Evolutionary conservation across 2,888 invertebrate species (phyloP).

Genomic region (Amblyjoppa fuscipennis): DNA sequence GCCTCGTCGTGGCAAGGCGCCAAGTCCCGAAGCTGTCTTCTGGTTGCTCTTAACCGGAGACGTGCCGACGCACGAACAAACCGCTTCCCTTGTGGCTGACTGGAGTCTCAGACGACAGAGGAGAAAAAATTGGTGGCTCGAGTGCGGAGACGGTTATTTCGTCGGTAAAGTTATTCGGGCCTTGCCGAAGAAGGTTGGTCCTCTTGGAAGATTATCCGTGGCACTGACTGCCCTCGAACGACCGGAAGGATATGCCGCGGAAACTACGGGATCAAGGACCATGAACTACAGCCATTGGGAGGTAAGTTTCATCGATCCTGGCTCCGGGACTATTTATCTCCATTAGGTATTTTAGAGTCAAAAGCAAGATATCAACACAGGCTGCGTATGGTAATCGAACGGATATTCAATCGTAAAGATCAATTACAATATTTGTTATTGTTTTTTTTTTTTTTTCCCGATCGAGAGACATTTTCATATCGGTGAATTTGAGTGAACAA

Average conservation of each 20-base stretch:
- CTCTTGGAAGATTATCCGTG: constrained; percentile 76
- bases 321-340: not conserved
- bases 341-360: not conserved
- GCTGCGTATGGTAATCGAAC: constrained; percentile 2
- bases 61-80: constrained; percentile 79
- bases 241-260: constrained; percentile 68
- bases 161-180: constrained; percentile 73
- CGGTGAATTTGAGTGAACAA: not conserved
- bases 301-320: constrained; percentile 69
- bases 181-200: constrained; percentile 75
- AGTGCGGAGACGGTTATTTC: constrained; percentile 71
- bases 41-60: constrained; percentile 82
- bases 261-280: constrained; percentile 65
- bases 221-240: constrained; percentile 76
- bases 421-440: too few relatives aligned
- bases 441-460: not conserved
- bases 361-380: not conserved
- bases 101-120: constrained; percentile 77
- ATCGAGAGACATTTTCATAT: not conserved
- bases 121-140: constrained; percentile 76
- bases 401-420: not conserved
- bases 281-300: constrained; percentile 78
- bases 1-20: constrained; percentile 78
- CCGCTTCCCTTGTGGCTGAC: constrained; percentile 77
- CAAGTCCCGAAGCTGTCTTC: constrained; percentile 80